Conservation (phyloP, 2,113 vertebrate species). For the Hemiprocne comata region DNA sequence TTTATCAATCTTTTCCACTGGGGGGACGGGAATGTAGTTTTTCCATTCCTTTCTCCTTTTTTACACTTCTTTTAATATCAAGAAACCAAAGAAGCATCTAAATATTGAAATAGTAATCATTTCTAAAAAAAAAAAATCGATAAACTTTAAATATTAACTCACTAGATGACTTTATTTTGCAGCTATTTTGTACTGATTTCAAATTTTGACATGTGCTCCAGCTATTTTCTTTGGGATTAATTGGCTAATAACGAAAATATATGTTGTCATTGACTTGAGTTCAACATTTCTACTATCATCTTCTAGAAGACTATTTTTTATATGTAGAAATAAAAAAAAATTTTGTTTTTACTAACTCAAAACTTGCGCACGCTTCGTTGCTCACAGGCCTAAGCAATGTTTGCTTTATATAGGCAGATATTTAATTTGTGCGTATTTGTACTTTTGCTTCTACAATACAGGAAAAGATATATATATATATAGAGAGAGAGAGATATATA, state of each 20-base stretch:
- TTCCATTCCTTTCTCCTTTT: background rate
- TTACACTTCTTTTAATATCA: background rate
- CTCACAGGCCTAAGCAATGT: background rate
- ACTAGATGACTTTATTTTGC: background rate
- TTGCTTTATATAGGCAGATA: background rate
- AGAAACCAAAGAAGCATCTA: background rate
- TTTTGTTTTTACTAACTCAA: background rate
- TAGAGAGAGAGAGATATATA: background rate
- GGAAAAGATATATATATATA: background rate
- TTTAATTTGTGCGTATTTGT: background rate
- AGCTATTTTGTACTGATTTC: background rate
- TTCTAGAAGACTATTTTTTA: background rate
- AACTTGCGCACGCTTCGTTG: background rate
- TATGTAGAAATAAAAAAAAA: background rate
- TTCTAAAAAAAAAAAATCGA: background rate
- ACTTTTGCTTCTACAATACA: background rate
- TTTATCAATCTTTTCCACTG: background rate
- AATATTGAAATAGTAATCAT: background rate
- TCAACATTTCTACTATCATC: background rate
- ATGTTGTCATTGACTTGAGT: background rate
- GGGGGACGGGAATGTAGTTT: background rate
- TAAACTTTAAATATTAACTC: background rate
- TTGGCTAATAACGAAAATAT: background rate
- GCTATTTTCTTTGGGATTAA: background rate
- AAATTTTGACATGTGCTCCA: background rate